Conservation (phyloP, 2,113 vertebrate genomes). For the Hippocampus comes region DNA sequence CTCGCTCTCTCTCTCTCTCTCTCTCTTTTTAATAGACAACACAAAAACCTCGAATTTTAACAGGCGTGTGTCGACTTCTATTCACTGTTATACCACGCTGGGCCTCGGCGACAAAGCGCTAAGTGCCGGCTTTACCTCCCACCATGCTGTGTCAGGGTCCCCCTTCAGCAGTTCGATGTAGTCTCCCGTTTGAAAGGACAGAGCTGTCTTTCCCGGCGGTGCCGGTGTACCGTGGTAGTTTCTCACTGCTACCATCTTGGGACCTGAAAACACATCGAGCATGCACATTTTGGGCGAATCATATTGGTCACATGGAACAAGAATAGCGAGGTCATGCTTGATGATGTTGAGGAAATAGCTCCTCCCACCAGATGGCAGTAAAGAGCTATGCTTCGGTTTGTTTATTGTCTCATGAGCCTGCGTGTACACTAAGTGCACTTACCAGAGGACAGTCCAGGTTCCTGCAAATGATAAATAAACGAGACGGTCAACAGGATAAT, state of each 20-base stretch:
- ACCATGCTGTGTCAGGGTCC: conserved; percentile 88
- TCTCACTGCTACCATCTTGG: conserved; percentile 92
- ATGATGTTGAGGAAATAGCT: background rate
- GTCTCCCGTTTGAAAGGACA: conserved; percentile 88
- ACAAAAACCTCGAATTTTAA: too few relatives aligned
- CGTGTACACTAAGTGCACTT: conserved; percentile 13
- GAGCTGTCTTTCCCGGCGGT: conserved; percentile 79
- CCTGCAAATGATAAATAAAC: conserved; percentile 48
- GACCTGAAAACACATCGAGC: conserved; percentile 73
- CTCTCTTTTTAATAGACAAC: too few relatives aligned
- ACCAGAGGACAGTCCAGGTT: conserved; percentile 74
- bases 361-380: conserved; percentile 69
- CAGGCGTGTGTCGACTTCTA: too few relatives aligned
- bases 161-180: conserved; percentile 91
- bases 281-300: background rate
- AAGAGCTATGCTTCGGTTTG: conserved; percentile 27
- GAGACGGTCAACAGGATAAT: background rate
- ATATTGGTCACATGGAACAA: background rate
- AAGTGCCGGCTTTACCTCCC: conserved; percentile 82
- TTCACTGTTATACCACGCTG: background rate
- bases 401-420: background rate
- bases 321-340: background rate
- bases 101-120: background rate
- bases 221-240: conserved; percentile 88
- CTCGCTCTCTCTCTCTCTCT: too few relatives aligned